Evolutionary conservation across 2,888 invertebrate species (phyloP).

Genomic region (Eupithecia subumbrata): DNA sequence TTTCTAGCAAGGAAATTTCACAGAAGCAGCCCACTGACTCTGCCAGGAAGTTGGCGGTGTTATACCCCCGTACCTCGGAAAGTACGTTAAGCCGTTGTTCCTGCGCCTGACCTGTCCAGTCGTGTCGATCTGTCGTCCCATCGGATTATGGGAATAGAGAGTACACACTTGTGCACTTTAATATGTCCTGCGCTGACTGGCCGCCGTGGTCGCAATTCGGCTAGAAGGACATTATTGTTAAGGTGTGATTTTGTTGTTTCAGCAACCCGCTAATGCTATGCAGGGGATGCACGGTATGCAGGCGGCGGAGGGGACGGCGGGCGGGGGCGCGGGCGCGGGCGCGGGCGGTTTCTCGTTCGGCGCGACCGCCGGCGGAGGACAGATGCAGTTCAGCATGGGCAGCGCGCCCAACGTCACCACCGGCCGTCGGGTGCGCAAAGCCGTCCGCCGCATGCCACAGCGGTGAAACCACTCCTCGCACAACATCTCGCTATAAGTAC

Average conservation of each 20-base stretch:
- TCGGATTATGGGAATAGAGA: too few relatives aligned
- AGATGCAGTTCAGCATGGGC: conserved; percentile 67
- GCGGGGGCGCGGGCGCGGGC: conserved; percentile 36
- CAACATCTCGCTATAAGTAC: neutral
- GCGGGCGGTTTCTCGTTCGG: conserved; percentile 63
- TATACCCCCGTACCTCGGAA: too few relatives aligned
- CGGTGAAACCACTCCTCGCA: conserved; percentile 55
- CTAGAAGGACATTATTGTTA: neutral
- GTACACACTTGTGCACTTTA: too few relatives aligned
- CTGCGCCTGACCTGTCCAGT: too few relatives aligned
- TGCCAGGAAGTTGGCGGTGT: too few relatives aligned
- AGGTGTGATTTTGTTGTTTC: neutral
- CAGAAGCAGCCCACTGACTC: too few relatives aligned
- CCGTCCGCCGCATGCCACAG: conserved; percentile 64
- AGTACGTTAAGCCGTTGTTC: too few relatives aligned
- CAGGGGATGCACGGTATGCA: conserved; percentile 16
- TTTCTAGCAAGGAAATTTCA: too few relatives aligned
- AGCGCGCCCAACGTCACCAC: conserved; percentile 52
- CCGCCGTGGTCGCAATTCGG: too few relatives aligned
- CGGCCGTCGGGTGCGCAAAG: conserved; percentile 67
- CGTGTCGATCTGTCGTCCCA: too few relatives aligned
- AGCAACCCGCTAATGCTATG: neutral
- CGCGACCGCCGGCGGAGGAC: conserved; percentile 41
- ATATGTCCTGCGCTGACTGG: too few relatives aligned
- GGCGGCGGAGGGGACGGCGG: conserved; percentile 35